Evolutionary conservation across 2,888 invertebrate species (phyloP).

Genomic region (Pheosia tremula): DNA sequence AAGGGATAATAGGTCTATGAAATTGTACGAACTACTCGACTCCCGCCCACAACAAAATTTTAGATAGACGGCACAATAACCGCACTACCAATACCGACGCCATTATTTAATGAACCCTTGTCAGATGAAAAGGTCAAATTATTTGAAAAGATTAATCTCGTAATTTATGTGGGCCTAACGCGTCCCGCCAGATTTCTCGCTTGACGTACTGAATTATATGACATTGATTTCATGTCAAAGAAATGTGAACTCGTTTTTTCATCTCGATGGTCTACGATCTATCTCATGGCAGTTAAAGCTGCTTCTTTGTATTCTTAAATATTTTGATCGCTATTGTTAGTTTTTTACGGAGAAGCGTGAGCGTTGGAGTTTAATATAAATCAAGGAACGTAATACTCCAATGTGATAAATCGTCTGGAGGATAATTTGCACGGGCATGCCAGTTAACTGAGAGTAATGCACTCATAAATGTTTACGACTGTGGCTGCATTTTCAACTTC

Average conservation of each 20-base stretch:
- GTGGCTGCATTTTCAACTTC: slow-evolving; percentile 64
- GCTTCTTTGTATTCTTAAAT: slow-evolving; percentile 39
- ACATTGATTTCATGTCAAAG: slow-evolving; percentile 68
- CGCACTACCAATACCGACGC: slow-evolving; percentile 76
- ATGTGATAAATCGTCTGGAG: slow-evolving; percentile 52
- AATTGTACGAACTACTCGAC: slow-evolving; percentile 44
- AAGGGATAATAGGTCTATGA: slow-evolving; percentile 41
- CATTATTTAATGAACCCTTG: slow-evolving; percentile 84
- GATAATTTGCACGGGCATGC: slow-evolving; percentile 67
- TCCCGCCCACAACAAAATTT: slow-evolving; percentile 74
- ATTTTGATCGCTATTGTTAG: slow-evolving; percentile 47
- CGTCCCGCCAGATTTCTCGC: slow-evolving; percentile 73
- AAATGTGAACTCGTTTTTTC: slow-evolving; percentile 26
- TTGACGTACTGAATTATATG: slow-evolving; percentile 65
- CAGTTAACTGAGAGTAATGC: slow-evolving; percentile 75
- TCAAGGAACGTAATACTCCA: slow-evolving; percentile 39
- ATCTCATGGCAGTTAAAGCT: slow-evolving; percentile 14
- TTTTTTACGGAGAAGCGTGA: slow-evolving; percentile 21
- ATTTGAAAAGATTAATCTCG: slow-evolving; percentile 84
- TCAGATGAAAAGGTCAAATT: slow-evolving; percentile 84
- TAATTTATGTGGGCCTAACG: slow-evolving; percentile 79
- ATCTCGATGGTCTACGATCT: slow-evolving; percentile 15
- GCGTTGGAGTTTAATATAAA: slow-evolving; percentile 35
- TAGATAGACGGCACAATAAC: slow-evolving; percentile 83
- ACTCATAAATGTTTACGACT: slow-evolving; percentile 81